Evolutionary conservation across 2,113 vertebrate genomes (phyloP).

Genomic region (Pterocles burchelli): DNA sequence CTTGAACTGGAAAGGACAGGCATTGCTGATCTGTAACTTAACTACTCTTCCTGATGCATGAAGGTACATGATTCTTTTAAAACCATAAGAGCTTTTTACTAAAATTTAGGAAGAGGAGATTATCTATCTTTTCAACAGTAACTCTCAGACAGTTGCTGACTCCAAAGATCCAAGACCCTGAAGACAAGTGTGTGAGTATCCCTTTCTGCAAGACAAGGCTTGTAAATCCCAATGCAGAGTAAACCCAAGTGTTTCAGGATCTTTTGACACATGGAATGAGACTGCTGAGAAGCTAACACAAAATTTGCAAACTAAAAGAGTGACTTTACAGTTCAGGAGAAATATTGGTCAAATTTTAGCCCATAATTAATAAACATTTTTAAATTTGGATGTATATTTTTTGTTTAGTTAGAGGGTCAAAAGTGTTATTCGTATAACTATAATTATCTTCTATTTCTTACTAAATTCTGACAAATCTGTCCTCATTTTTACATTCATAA

Average conservation of each 20-base stretch:
- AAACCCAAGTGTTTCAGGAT: not conserved
- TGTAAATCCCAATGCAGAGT: not conserved
- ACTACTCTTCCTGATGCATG: not conserved
- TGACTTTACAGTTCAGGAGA: not conserved
- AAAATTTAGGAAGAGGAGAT: not conserved
- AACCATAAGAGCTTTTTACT: not conserved
- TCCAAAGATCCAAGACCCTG: not conserved
- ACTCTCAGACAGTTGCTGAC: not conserved
- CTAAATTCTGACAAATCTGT: not conserved
- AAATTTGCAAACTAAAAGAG: not conserved
- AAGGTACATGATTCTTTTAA: not conserved
- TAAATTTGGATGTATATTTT: not conserved
- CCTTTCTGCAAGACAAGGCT: not conserved
- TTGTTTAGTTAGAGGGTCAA: not conserved
- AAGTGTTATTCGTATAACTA: not conserved
- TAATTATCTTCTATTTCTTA: not conserved
- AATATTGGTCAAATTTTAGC: not conserved
- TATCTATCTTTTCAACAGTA: not conserved
- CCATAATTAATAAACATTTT: not conserved
- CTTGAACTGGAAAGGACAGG: not conserved
- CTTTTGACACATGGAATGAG: not conserved
- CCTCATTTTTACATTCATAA: not conserved
- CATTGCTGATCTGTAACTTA: not conserved
- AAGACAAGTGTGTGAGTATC: accelerated
- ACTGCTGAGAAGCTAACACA: not conserved